Evolutionary conservation across 1,140 invertebrate genomes (phyloP).

Genomic region (Eumaeus atala): DNA sequence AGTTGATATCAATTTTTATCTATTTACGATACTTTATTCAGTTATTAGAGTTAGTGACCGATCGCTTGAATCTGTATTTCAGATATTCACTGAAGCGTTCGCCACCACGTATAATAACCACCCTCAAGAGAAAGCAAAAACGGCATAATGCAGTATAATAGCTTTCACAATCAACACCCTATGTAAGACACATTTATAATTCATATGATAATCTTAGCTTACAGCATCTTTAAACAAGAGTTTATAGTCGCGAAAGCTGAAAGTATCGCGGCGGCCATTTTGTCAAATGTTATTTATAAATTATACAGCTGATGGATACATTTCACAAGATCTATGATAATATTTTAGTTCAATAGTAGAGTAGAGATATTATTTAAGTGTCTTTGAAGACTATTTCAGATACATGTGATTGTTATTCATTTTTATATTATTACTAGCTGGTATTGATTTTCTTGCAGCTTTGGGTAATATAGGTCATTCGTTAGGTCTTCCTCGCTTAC

Average conservation of each 20-base stretch:
- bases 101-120: constrained; percentile 49
- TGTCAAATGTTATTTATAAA: constrained; percentile 51
- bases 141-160: constrained; percentile 72
- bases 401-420: too few relatives aligned
- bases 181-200: constrained; percentile 48
- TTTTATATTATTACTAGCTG: too few relatives aligned
- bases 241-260: constrained; percentile 1
- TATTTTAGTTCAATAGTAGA: background rate
- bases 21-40: background rate
- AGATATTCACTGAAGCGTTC: constrained; percentile 64
- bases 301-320: constrained; percentile 49
- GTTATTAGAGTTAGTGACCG: too few relatives aligned
- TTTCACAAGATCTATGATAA: background rate
- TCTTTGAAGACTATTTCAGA: background rate
- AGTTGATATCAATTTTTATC: constrained; percentile 27
- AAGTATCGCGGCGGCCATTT: constrained; percentile 59
- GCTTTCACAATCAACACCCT: constrained; percentile 70
- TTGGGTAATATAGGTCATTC: too few relatives aligned
- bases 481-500: too few relatives aligned
- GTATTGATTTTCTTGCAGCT: too few relatives aligned
- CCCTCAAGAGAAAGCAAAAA: constrained; percentile 31
- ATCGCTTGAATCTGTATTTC: constrained; percentile 25
- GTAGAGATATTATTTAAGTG: background rate
- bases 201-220: too few relatives aligned
- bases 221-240: constrained; percentile 13